phyloP scores from a whole-genome alignment of 2,888 invertebrate species.

The Shargacucullia verbasci region DNA sequence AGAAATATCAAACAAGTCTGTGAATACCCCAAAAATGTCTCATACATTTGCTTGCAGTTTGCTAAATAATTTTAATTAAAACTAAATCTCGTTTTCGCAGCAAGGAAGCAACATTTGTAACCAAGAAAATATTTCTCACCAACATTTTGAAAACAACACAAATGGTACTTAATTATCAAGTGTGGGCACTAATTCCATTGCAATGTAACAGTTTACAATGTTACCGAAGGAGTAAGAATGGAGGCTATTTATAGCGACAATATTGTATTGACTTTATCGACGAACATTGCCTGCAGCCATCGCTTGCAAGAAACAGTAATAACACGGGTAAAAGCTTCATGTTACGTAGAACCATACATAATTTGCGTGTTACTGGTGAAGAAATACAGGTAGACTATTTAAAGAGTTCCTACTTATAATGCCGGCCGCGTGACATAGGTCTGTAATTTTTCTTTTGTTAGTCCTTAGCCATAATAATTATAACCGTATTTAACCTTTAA shows the following conservation, averaged over 20 bases:
- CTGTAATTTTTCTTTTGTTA: too few relatives aligned
- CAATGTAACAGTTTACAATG: slow-evolving; percentile 17
- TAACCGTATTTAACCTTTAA: too few relatives aligned
- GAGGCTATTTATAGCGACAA: slow-evolving; percentile 33
- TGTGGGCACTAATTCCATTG: slow-evolving; percentile 22
- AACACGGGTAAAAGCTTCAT: slow-evolving; percentile 1
- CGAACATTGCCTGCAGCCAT: slow-evolving; percentile 28
- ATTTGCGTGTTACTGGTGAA: neutral
- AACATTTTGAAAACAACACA: slow-evolving; percentile 30
- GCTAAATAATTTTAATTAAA: slow-evolving; percentile 44
- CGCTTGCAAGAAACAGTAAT: slow-evolving; percentile 23
- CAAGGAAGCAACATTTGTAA: slow-evolving; percentile 20
- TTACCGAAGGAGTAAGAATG: slow-evolving; percentile 17
- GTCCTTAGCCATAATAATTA: too few relatives aligned
- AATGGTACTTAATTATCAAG: slow-evolving; percentile 22
- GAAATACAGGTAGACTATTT: neutral
- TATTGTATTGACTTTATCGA: slow-evolving; percentile 34
- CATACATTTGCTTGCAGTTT: slow-evolving; percentile 3
- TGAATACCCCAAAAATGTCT: slow-evolving; percentile 12
- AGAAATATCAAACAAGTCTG: neutral
- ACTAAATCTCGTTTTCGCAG: slow-evolving; percentile 30
- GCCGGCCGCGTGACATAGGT: too few relatives aligned
- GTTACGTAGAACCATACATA: too few relatives aligned
- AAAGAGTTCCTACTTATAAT: too few relatives aligned
- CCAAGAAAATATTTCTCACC: slow-evolving; percentile 19